Evolutionary conservation across 2,113 vertebrate species (phyloP).

Genomic region (Marmota flaviventris): DNA sequence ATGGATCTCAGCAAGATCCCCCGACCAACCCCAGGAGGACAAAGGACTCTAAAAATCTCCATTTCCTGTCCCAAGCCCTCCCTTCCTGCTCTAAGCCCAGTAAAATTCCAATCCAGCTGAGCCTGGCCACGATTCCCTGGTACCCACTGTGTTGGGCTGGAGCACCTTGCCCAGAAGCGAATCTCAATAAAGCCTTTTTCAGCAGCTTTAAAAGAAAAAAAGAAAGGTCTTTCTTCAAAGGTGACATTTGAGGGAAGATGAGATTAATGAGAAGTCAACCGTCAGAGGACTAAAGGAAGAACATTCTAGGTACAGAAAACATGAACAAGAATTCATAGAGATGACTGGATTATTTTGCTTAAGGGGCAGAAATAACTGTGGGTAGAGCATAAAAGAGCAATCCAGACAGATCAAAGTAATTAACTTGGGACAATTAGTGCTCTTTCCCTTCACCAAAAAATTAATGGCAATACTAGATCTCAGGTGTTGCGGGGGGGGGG

Average conservation of each 20-base stretch:
- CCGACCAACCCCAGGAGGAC: no score
- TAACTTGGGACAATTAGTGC: neutral
- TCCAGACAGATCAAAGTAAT: no score
- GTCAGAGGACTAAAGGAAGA: neutral
- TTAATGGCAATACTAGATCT: slow-evolving; percentile 38
- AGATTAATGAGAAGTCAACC: neutral
- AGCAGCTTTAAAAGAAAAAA: no score
- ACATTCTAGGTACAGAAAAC: neutral
- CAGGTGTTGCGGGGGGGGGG: slow-evolving; percentile 35
- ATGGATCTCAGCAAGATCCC: no score
- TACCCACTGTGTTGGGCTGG: no score
- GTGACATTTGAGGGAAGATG: neutral
- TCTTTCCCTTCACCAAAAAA: neutral
- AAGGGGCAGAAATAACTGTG: neutral
- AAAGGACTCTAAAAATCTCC: no score
- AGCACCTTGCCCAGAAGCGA: accelerated
- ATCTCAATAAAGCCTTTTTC: no score
- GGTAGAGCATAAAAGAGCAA: neutral
- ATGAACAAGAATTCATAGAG: neutral
- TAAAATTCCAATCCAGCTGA: no score
- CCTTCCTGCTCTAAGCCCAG: no score
- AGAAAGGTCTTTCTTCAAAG: neutral
- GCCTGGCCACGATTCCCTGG: accelerated
- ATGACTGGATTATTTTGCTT: neutral
- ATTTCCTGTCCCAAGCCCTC: no score